These are phyloP conservation scores for Arrhamphus sclerolepis DNA, from an alignment of 2,797 vertebrate species.

Conservation along the genomic window DNA sequence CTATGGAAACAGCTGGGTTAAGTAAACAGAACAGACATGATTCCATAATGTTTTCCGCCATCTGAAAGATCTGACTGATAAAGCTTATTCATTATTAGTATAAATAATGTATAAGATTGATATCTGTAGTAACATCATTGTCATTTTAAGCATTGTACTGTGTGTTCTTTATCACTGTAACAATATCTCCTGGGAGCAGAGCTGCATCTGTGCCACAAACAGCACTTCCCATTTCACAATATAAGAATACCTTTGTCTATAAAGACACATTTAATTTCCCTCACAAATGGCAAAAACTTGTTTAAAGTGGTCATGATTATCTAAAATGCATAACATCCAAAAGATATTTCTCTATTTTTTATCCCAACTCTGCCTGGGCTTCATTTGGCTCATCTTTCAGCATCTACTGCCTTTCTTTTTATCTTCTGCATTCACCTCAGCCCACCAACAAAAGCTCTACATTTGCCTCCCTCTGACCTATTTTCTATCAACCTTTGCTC, in stretches of 20 bases:
- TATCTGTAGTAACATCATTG: constrained; percentile 9
- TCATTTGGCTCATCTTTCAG: constrained; percentile 2
- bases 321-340: constrained; percentile 5
- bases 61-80: too few species aligned
- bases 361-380: not conserved
- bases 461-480: constrained; percentile 63
- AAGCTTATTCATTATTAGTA: too few species aligned
- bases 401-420: constrained; percentile 13
- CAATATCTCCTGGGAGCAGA: constrained; percentile 13
- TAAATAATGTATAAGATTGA: not conserved
- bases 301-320: constrained; percentile 16
- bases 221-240: constrained; percentile 21
- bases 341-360: not conserved
- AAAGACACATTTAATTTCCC: constrained; percentile 11
- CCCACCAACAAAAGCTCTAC: constrained; percentile 9
- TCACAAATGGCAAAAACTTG: constrained; percentile 12
- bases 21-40: too few species aligned
- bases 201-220: constrained; percentile 3
- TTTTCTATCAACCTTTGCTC: constrained; percentile 48
- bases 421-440: constrained; percentile 6
- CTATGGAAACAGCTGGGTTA: too few species aligned
- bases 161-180: constrained; percentile 16
- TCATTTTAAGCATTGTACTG: not conserved
- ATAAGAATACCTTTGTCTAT: constrained; percentile 16
- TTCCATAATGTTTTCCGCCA: too few species aligned